Evolutionary conservation across 2,797 vertebrate genomes (phyloP), one percentile per base, ranked within the genome.

Genomic region (Xenopus petersii): DNA sequence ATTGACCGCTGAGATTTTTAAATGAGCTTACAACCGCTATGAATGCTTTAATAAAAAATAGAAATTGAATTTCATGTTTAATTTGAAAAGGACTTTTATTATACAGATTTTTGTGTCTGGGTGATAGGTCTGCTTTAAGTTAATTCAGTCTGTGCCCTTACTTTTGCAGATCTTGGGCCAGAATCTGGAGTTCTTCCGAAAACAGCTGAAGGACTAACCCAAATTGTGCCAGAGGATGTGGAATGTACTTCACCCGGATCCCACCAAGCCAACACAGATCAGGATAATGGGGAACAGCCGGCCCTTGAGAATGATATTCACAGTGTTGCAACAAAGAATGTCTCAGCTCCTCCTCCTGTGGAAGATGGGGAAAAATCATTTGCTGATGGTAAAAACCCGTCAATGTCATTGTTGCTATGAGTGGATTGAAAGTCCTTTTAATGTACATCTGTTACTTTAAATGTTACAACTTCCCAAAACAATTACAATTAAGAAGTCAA

Each of bases 221-320:
- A 65, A 51, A 59, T 65, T 64, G 49, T 75, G 30, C 10, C 59
- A 36, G 15, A 67, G 9, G 12, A 2, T 64, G 1, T 75, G 12
- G 49, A 75, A 33, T 47, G 59, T 47, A 51, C 21, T 5, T 69
- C 66, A 21, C n/a, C 33, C 55, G 48, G 48, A 48, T 9, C 9
- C 21, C 36, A 26, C 49, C 56, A 60, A 24, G 33, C 36, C 5
- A 47, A 75, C 21, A 21, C 21, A 21, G 21, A 21, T 21, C 21
- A 26, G 47, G n/a, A 33, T 12, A 33, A 2, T 6, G 3, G 30
- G 30, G 60, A 62, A 33, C 10, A 36, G 60, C 26, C 9, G 12
- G 10, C 17, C 30, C 21, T 12, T 33, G 24, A 33, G 60, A 33
- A 12, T 1, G 12, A 15, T 5, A 36, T 16, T 1, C 17, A 62